Evolutionary conservation across 1,140 invertebrate genomes (phyloP).

Genomic region (Uloborus diversus): DNA sequence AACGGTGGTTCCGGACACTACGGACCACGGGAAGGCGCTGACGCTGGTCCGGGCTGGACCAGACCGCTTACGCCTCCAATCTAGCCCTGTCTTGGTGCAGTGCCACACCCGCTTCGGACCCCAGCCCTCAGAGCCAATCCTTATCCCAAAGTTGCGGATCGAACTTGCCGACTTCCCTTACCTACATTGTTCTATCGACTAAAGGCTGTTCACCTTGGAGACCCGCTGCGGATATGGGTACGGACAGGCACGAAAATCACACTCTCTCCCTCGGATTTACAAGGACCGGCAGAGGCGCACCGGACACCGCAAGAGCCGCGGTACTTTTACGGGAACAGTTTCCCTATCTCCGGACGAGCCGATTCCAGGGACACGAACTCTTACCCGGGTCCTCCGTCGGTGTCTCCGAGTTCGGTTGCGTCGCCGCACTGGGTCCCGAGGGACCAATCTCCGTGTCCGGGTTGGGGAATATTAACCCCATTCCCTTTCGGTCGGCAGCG

Average conservation of each 20-base stretch:
- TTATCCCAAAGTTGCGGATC: slow-evolving; percentile 64
- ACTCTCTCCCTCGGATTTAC: slow-evolving; percentile 14
- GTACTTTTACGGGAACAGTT: slow-evolving; percentile 64
- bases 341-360: slow-evolving; percentile 66
- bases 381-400: slow-evolving; percentile 39
- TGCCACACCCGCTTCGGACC: slow-evolving; percentile 33
- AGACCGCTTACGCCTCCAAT: neutral
- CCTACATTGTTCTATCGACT: neutral
- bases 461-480: slow-evolving; percentile 70
- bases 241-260: neutral
- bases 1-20: neutral
- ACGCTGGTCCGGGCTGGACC: neutral
- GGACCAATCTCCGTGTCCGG: slow-evolving; percentile 63
- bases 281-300: neutral
- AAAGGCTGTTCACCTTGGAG: neutral
- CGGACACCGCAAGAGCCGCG: slow-evolving; percentile 61
- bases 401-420: slow-evolving; percentile 41
- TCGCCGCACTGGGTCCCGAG: slow-evolving; percentile 43
- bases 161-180: neutral
- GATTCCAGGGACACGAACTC: slow-evolving; percentile 46
- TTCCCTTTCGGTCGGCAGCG: slow-evolving; percentile 63
- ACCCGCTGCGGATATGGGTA: neutral
- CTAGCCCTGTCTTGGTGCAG: slow-evolving; percentile 50
- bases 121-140: slow-evolving; percentile 74
- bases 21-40: neutral